A percentile compares a stretch with the other conserved stretches of the same genome.
These are phyloP conservation scores for Scyliorhinus canicula DNA, from an alignment of 2,797 vertebrate species.

Conservation along the genomic window DNA sequence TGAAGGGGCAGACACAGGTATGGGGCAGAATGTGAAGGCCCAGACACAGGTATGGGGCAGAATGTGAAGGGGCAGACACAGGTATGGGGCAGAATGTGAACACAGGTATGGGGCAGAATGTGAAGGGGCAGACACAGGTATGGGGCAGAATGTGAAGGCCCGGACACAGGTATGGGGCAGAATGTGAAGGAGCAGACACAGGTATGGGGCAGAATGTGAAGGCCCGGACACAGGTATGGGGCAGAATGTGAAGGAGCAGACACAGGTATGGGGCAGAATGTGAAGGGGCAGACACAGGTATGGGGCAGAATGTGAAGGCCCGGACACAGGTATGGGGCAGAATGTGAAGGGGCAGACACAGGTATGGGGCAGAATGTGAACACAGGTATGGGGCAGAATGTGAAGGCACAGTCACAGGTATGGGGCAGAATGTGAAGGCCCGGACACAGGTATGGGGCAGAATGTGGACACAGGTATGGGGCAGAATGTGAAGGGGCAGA, in stretches of 20 bases:
- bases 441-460: no score
- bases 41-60: no score
- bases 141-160: conserved; percentile 32
- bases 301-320: conserved; percentile 32
- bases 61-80: conserved; percentile 89
- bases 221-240: conserved; percentile 76
- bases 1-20: conserved; percentile 90
- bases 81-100: conserved; percentile 58
- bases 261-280: conserved; percentile 64
- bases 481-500: conserved; percentile 65
- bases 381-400: conserved; percentile 64
- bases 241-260: conserved; percentile 44
- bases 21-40: conserved; percentile 32
- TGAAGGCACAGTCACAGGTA: conserved; percentile 71
- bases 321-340: no score
- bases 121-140: conserved; percentile 85
- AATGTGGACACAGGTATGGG: conserved; percentile 81
- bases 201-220: conserved; percentile 54
- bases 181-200: conserved; percentile 60
- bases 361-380: conserved; percentile 58
- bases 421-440: conserved; percentile 32
- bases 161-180: conserved; percentile 72
- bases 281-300: conserved; percentile 85
- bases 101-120: conserved; percentile 64
- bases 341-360: conserved; percentile 89